These are phyloP conservation scores for Cryptus armator DNA, from an alignment of 2,888 invertebrate species.

Conservation along the genomic window DNA sequence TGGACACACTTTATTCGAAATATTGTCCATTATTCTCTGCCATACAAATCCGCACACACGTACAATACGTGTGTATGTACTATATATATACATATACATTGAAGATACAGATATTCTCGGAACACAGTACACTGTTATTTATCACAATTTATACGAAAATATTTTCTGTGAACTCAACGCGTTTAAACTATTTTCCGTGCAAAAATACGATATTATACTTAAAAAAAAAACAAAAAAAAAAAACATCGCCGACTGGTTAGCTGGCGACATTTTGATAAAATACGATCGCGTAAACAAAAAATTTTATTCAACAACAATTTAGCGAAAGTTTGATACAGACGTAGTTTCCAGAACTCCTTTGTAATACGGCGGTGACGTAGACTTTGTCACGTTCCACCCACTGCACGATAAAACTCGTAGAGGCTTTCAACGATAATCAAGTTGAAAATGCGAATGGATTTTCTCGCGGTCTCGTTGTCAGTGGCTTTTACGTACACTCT, in stretches of 20 bases:
- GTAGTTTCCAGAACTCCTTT: not conserved
- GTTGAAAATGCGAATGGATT: slow-evolving; percentile 28
- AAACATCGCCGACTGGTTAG: too few species aligned
- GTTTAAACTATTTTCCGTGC: too few species aligned
- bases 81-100: not conserved
- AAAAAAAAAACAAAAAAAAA: too few species aligned
- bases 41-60: slow-evolving; percentile 13
- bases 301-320: not conserved
- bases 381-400: not conserved
- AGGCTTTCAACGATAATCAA: slow-evolving; percentile 43
- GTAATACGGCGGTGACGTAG: not conserved
- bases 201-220: too few species aligned
- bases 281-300: not conserved
- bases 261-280: too few species aligned
- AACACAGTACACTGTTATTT: too few species aligned
- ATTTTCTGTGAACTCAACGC: too few species aligned
- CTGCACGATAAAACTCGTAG: slow-evolving; percentile 17
- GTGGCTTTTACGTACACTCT: slow-evolving; percentile 15
- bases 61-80: not conserved
- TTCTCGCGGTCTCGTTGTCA: not conserved
- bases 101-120: too few species aligned
- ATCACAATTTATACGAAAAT: too few species aligned
- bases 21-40: slow-evolving; percentile 68
- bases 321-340: not conserved
- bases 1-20: slow-evolving; percentile 70